Conservation (phyloP, 2,888 invertebrate genomes). For the Alsophila aescularia region DNA sequence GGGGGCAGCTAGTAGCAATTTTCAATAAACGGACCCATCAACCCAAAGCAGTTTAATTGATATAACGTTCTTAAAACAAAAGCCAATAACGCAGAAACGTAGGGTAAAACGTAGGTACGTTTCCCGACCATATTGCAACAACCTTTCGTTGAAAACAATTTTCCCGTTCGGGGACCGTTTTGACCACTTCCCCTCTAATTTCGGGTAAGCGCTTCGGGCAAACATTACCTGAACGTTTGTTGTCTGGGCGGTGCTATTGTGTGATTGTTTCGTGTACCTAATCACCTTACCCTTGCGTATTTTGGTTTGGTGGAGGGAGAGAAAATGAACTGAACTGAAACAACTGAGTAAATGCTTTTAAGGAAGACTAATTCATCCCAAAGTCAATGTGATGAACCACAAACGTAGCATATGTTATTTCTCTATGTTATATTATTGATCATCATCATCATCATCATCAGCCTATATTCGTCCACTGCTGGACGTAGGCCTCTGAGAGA, state of each 20-base stretch:
- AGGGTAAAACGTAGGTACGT: constrained; percentile 57
- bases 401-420: too few relatives aligned
- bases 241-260: constrained; percentile 28
- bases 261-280: constrained; percentile 32
- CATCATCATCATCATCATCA: too few relatives aligned
- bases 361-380: too few relatives aligned
- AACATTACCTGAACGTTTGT: constrained; percentile 45
- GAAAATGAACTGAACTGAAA: not conserved
- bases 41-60: constrained; percentile 30
- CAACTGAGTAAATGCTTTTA: too few relatives aligned
- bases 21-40: constrained; percentile 5
- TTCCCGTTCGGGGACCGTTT: constrained; percentile 56
- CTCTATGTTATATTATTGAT: too few relatives aligned
- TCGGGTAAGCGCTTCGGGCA: constrained; percentile 58
- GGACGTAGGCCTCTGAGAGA: too few relatives aligned
- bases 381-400: too few relatives aligned
- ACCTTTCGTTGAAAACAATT: constrained; percentile 65
- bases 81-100: constrained; percentile 54
- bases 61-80: constrained; percentile 59
- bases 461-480: too few relatives aligned
- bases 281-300: constrained; percentile 21
- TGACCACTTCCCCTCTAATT: constrained; percentile 63
- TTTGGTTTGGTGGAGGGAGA: not conserved
- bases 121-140: constrained; percentile 53
- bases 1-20: too few relatives aligned